Evolutionary conservation across 2,113 vertebrate genomes (phyloP).

Genomic region (Suricata suricatta): DNA sequence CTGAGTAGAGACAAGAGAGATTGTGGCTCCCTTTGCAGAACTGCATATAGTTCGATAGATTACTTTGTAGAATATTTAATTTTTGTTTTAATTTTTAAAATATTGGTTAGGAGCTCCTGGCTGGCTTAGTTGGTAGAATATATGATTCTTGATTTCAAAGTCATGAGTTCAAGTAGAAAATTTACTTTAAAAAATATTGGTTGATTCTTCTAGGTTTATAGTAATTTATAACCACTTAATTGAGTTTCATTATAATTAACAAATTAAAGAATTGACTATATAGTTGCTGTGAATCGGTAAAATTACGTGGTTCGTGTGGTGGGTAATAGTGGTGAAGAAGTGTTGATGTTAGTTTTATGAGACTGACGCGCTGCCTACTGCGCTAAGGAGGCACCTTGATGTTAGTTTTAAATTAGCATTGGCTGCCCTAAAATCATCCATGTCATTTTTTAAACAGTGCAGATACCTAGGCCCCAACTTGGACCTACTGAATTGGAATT

Average conservation of each 20-base stretch:
- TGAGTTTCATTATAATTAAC: not conserved
- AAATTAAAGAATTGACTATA: not conserved
- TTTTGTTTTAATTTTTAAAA: not conserved
- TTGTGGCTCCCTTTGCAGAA: not conserved
- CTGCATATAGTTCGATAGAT: not conserved
- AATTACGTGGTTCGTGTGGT: not conserved
- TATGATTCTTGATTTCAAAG: not conserved
- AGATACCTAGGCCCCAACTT: not conserved
- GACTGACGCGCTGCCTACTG: no score
- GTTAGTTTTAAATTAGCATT: not conserved
- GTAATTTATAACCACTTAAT: not conserved
- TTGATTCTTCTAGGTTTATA: constrained; percentile 31
- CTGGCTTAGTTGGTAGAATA: not conserved
- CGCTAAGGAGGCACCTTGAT: no score
- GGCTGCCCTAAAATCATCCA: not conserved
- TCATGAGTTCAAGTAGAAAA: not conserved
- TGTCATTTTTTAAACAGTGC: not conserved
- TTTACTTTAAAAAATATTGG: not conserved
- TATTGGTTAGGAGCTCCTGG: not conserved
- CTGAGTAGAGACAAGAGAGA: not conserved
- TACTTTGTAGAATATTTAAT: constrained; percentile 14
- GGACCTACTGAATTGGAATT: not conserved
- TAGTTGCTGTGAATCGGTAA: not conserved
- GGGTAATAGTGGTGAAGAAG: not conserved
- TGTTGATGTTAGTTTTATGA: not conserved